Base-by-base conservation (phyloP, 1,140 invertebrate genomes). In the Helicoverpa zea region DNA sequence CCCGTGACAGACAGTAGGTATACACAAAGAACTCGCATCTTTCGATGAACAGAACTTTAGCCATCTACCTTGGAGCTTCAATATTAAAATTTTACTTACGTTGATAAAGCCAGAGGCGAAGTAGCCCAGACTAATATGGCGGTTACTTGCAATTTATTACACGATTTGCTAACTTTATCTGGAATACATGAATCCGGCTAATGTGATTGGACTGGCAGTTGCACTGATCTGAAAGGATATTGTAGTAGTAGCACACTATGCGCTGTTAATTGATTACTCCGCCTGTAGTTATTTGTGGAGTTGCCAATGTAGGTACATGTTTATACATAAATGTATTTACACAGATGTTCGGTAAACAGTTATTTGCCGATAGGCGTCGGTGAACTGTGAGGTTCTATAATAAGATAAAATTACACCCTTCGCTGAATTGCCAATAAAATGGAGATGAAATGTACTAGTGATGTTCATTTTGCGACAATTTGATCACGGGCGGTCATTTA, bases 1-100 rank as follows among this genome's bases (percentile, higher is more conserved):
- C 76, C 87, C 73, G 85, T 84, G 87, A 87, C 85, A 90, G 86
- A 87, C 83, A 82, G 82, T 82, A 80, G 81, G 81, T 83, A 85
- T 68, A 88, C 81, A 88, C 83, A 90, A 88, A 90, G 87, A 89
- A 81, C 83, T 78, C 54, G 64, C 76, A 87, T 87, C 79, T 82
- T 78, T 81, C 86, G 75, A 84, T 86, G 83, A 75, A 86, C 74
- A 83, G 66, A 87, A 88, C 84, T 86, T 88, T 85, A 81, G 80
- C 82, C 84, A 81, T 87, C 80, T 83, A 81, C 82, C 76, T 83
- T 70, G 74, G 78, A 83, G 81, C 82, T 83, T 84, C 76, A 78
- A 83, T 87, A 86, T 84, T 84, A 86, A 87, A 85, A 84, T 81
- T 84, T 63, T 74, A 80, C 79, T 64, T 47, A 29, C 58, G 18